Evolutionary conservation across 2,888 invertebrate species (phyloP), one percentile per base, ranked within the genome.

Genomic region (Aphidoletes aphidimyza): DNA sequence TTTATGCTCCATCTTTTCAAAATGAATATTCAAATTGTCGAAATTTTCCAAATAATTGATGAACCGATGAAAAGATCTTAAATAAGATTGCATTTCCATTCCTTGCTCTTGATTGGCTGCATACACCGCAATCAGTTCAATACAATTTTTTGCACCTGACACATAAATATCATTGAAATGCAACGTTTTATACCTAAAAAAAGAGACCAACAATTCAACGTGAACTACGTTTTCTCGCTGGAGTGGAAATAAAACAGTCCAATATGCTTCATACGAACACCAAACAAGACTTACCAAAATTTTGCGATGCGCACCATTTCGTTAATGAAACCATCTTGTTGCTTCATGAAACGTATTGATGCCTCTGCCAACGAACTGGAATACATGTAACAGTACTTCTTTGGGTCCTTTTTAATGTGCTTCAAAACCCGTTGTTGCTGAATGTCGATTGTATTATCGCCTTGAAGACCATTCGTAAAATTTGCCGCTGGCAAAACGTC

Each of bases 221-320:
- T n/a, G n/a, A n/a, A n/a, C n/a, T 59, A 26, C 59, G 26, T 14
- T 26, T 59, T 59, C 30, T 59, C 59, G n/a, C n/a, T n/a, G n/a
- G n/a, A n/a, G n/a, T n/a, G n/a, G n/a, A n/a, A n/a, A n/a, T n/a
- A n/a, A n/a, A n/a, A n/a, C n/a, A n/a, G n/a, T n/a, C n/a, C n/a
- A 8, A 8, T 59, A 49, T 49, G 3, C 49, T 49, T 49, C 49
- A 49, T 3, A 59, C 30, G 59, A 59, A 59, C n/a, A n/a, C n/a
- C n/a, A n/a, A n/a, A n/a, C n/a, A n/a, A 26, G 59, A 59, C 59
- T 59, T 69, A 69, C 83, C 83, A 83, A 30, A 47, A 83, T 26
- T 83, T 83, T 45, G 83, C 83, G 8, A 83, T 22, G 45, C 83
- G 83, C 26, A 83, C 83, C 47, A 83, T 83, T 45, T 83, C 26